A percentile compares a stretch with the other conserved stretches of the same genome.
These are phyloP conservation scores for Meteorus cinctellus DNA, from an alignment of 2,888 invertebrate species.

Conservation along the genomic window DNA sequence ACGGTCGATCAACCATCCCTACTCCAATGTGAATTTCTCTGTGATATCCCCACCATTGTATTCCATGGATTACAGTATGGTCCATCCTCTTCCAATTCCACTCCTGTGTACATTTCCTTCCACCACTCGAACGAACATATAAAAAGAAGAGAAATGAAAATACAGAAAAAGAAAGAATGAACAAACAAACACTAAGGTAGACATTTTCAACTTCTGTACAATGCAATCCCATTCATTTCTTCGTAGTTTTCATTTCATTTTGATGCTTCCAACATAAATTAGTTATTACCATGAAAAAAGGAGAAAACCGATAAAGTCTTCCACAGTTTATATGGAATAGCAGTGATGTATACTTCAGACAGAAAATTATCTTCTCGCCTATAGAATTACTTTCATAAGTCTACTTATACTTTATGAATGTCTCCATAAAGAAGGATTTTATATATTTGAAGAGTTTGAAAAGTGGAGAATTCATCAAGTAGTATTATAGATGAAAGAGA, in stretches of 20 bases:
- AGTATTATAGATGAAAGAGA: too few species aligned
- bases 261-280: too few species aligned
- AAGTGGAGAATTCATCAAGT: too few species aligned
- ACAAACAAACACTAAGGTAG: background rate
- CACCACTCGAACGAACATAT: too few species aligned
- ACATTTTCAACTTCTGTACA: constrained; percentile 16
- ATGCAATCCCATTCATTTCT: background rate
- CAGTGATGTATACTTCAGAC: background rate
- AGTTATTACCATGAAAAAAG: background rate
- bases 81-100: too few species aligned
- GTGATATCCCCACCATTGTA: constrained; percentile 35
- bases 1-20: constrained; percentile 60
- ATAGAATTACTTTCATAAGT: background rate
- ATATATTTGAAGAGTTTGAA: background rate
- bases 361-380: background rate
- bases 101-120: too few species aligned
- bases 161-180: too few species aligned
- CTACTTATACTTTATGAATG: background rate
- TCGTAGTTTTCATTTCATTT: too few species aligned
- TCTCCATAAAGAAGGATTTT: background rate
- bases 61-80: constrained; percentile 13
- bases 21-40: constrained; percentile 43
- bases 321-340: background rate
- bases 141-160: too few species aligned
- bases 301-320: background rate